Percentiles rank a stretch among this genome's conserved stretches.
phyloP scores from a whole-genome alignment of 2,113 vertebrate species.

The Proteles cristata region DNA sequence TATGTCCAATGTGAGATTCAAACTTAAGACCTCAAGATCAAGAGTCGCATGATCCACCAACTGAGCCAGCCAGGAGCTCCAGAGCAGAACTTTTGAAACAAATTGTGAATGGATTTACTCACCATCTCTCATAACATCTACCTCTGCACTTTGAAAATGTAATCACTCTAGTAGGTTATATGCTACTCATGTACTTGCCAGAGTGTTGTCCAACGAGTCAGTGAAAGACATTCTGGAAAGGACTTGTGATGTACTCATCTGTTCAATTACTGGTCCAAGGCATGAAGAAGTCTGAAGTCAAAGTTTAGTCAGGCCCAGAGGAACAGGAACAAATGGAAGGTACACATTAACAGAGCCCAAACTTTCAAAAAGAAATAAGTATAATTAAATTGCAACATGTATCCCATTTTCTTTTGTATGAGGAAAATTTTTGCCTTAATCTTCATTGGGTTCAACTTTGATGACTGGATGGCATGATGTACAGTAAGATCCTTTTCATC shows the following conservation, averaged over 20 bases:
- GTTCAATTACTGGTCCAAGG: not conserved
- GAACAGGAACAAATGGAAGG: not conserved
- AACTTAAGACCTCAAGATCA: not conserved
- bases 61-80: not conserved
- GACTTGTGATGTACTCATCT: not conserved
- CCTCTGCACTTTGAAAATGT: not conserved
- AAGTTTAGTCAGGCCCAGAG: not conserved
- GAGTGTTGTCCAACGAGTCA: not conserved
- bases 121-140: not conserved
- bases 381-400: not conserved
- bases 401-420: not conserved
- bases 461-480: not conserved
- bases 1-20: not conserved
- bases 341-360: not conserved
- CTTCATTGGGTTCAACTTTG: not conserved
- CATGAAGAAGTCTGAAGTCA: not conserved
- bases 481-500: not conserved
- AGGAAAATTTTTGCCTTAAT: not conserved
- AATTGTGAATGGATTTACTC: not conserved
- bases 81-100: slow-evolving; percentile 49
- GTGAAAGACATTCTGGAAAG: not conserved
- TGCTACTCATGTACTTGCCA: not conserved
- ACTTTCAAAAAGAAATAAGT: not conserved
- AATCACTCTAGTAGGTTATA: not conserved
- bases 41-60: not conserved